Evolutionary conservation across 2,797 vertebrate species (phyloP), one percentile per base, ranked within the genome.

Genomic region (Ctenopoma multispine): DNA sequence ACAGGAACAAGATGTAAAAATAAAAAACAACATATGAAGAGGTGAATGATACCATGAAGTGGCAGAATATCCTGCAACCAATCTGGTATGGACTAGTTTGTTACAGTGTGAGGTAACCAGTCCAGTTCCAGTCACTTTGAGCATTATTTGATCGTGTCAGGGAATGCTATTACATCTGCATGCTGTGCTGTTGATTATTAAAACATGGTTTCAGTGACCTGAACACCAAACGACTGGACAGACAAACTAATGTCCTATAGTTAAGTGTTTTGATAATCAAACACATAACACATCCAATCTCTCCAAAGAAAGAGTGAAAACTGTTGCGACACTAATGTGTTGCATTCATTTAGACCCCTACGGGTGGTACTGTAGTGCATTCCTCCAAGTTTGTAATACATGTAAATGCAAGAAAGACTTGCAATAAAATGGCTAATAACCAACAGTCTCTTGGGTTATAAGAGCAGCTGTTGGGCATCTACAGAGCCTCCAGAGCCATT

Each of bases 401-500:
- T 54, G 21, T 34, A 44, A 53, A 47, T 76, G 64, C n/a, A 63
- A 79, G 67, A 57, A 65, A 86, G 66, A 78, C 43, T 6, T 29
- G 6, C 34, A 69, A 63, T 71, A 71, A 81, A 82, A 77, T 49
- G 49, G 41, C 55, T 56, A 68, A 65, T 54, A 51, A 65, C 43
- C 41, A 80, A 54, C 40, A 7, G 65, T 60, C 62, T 77, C 69
- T 77, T 70, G 79, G 64, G 80, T 74, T 51, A 56, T 55, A 57
- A 51, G 47, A 82, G 38, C 40, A 17, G 57, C 59, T 75, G 55
- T 69, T 43, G 72, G 44, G 63, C 72, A 87, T 75, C 63, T 63
- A 72, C 18, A 23, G 66, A 58, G 65, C 68, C 68, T 51, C 55
- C 54, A 57, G 53, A 68, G 63, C 29, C 6, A 3, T 43, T 70